A percentile compares a stretch with the other conserved stretches of the same genome.
Conservation (phyloP, 2,113 vertebrate species). For the Corythaixoides concolor region DNA sequence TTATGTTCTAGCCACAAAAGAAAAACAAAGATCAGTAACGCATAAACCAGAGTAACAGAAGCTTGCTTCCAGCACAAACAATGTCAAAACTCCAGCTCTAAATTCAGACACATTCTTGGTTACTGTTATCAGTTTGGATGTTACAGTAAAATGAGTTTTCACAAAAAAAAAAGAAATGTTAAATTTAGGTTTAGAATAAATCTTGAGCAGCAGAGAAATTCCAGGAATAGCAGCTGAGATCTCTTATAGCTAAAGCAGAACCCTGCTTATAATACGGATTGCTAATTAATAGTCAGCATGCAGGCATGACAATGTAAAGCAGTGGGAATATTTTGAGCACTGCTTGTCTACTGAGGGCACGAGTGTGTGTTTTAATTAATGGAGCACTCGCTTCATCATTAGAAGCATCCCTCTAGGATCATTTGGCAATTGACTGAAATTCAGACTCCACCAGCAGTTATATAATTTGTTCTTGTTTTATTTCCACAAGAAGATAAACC, state of each 20-base stretch:
- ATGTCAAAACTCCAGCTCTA: background rate
- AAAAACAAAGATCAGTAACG: background rate
- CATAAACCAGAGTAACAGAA: background rate
- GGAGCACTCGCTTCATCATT: background rate
- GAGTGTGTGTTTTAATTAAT: background rate
- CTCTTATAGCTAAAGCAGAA: background rate
- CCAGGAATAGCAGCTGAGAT: background rate
- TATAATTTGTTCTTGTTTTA: background rate
- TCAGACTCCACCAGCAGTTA: background rate
- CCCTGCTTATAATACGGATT: background rate
- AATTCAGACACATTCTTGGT: background rate
- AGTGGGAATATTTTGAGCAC: background rate
- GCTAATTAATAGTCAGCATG: background rate
- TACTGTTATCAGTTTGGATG: background rate
- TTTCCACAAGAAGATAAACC: background rate
- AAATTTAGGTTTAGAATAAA: background rate
- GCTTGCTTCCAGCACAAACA: constrained; percentile 16
- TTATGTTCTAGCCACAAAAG: background rate
- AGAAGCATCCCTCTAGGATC: background rate
- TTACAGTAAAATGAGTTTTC: background rate
- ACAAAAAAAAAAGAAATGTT: background rate
- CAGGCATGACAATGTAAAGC: background rate
- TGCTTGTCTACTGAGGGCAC: background rate
- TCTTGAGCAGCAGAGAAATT: background rate
- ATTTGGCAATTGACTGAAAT: background rate